Evolutionary conservation across 2,888 invertebrate species (phyloP).

Genomic region (Sipunculus nudus): DNA sequence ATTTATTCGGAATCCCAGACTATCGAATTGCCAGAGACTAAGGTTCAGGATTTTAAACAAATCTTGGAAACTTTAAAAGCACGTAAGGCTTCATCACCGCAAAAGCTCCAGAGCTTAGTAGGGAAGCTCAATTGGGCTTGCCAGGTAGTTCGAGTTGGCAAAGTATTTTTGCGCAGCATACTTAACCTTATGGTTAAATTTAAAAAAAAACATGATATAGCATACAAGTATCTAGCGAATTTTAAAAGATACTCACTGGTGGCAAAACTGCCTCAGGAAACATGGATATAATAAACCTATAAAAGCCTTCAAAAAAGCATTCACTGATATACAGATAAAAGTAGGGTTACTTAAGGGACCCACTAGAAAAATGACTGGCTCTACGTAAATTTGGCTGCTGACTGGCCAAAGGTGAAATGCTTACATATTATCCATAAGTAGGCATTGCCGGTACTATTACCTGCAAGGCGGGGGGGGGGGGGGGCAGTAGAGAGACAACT

Average conservation of each 20-base stretch:
- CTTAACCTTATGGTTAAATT: not conserved
- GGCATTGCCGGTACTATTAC: not conserved
- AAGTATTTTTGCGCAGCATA: not conserved
- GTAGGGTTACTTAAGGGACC: not conserved
- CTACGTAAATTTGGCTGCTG: not conserved
- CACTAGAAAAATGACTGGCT: not conserved
- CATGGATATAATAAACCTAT: not conserved
- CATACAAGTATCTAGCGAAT: not conserved
- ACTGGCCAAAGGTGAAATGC: not conserved
- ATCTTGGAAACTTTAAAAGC: too few species aligned
- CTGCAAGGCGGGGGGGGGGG: not conserved
- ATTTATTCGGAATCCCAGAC: too few species aligned
- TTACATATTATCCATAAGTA: constrained; percentile 6
- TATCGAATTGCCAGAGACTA: too few species aligned
- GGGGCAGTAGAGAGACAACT: not conserved
- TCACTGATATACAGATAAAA: not conserved
- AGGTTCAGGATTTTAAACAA: too few species aligned
- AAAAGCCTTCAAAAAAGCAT: not conserved
- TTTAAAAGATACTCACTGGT: constrained; percentile 3
- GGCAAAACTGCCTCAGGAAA: not conserved
- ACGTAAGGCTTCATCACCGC: too few species aligned
- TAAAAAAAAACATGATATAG: not conserved
- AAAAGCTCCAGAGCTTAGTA: not conserved
- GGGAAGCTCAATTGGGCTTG: constrained; percentile 4
- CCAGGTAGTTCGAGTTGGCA: not conserved